Base-by-base conservation (phyloP, 64 coral and sea anemone genomes). In the Trachythela sp. region DNA sequence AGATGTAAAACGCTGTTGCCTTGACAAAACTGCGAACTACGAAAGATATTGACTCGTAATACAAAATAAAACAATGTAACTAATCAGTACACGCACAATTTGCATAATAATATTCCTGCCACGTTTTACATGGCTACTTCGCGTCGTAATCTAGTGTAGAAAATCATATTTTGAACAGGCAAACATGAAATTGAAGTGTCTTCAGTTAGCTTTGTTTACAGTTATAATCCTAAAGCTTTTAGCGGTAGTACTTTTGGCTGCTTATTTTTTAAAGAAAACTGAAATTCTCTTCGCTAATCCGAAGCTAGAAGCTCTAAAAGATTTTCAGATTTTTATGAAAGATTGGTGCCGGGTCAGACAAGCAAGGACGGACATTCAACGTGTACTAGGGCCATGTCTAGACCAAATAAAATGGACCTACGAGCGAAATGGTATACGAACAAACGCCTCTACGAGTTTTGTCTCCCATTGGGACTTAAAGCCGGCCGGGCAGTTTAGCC, bases 401-500 rank as follows among this genome's bases (percentile, higher is more conserved):
- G 75, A 36, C 8, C 31, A 80, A 9, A 8, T 80, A 38, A 37
- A 35, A 36, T 80, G 75, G 75, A 39, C 20, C 11, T 35, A 35
- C 37, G 33, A 80, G 13, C 2, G 20, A 80, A 37, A 37, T 35
- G 75, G 75, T 17, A 4, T 22, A 14, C 31, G 10, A 36, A 94
- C 96, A 43, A 85, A 92, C 32, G 93, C 84, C 0, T 68, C 77
- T 24, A 94, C 93, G 48, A 94, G 90, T 48, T 94, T 90, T 76
- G 39, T 99, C 22, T 85, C 32, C 86, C 34, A 86, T 20, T 99
- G 93, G 93, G 89, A 88, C 80, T 72, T 99, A 9, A 91, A 91
- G 77, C 84, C 93, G 14, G 91, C 93, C 72, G 96, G 96, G 29
- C 91, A 99, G 56, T 99, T 94, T 49, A 99, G 96, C 91, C 89